A percentile compares a stretch with the other conserved stretches of the same genome.
Evolutionary conservation across 2,113 vertebrate genomes (phyloP).

Genomic region (Numenius arquata): DNA sequence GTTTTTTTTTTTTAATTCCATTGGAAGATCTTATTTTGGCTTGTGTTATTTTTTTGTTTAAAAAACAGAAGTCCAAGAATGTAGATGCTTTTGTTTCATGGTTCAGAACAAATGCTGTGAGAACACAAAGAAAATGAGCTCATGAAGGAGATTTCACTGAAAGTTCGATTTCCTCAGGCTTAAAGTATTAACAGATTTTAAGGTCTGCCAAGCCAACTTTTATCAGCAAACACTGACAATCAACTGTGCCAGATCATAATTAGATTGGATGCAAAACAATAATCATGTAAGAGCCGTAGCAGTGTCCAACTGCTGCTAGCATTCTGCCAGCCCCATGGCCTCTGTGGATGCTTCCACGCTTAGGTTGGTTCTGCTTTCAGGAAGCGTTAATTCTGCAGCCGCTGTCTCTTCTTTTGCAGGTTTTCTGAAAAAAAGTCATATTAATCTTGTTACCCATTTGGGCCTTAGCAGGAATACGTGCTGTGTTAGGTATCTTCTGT

Average conservation of each 20-base stretch:
- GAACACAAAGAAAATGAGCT: rapidly evolving
- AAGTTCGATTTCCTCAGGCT: neutral
- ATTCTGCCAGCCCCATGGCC: neutral
- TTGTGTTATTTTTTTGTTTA: neutral
- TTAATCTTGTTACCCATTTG: neutral
- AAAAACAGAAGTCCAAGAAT: neutral
- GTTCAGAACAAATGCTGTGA: neutral
- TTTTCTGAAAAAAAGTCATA: neutral
- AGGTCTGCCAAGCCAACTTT: neutral
- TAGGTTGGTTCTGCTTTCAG: neutral
- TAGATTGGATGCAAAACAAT: neutral
- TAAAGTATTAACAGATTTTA: neutral
- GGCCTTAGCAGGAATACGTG: neutral
- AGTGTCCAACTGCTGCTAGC: neutral
- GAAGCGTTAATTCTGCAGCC: neutral
- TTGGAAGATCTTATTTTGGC: neutral
- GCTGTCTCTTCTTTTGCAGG: neutral
- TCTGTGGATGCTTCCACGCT: neutral
- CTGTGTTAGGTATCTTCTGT: neutral
- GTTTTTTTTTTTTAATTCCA: neutral
- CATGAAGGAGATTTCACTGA: neutral
- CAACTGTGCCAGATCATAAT: neutral
- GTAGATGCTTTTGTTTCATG: neutral
- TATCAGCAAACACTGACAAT: neutral
- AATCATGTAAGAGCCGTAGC: neutral